A percentile compares a stretch with the other conserved stretches of the same genome.
phyloP scores from a whole-genome alignment of 2,888 invertebrate species.

The Aphodius sticticus region DNA sequence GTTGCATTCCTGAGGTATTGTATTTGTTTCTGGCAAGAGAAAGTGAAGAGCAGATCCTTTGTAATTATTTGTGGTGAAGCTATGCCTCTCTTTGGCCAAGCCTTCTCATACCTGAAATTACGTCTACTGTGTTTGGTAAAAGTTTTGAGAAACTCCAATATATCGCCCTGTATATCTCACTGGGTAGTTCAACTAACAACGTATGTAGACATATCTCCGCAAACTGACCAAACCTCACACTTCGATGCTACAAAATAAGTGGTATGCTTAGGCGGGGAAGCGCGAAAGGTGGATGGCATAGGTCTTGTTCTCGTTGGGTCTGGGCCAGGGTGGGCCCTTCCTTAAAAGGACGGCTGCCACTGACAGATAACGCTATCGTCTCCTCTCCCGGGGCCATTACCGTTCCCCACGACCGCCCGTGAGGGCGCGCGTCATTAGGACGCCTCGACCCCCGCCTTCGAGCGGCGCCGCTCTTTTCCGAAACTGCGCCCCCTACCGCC shows the following conservation, averaged over 20 bases:
- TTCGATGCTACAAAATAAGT: background rate
- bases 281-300: background rate
- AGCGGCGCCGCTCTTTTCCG: constrained; percentile 35
- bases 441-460: constrained; percentile 34
- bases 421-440: constrained; percentile 50
- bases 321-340: constrained; percentile 14
- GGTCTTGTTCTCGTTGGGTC: constrained; percentile 4
- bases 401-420: constrained; percentile 52
- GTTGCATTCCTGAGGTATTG: too few relatives aligned
- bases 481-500: constrained; percentile 27
- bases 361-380: constrained; percentile 59
- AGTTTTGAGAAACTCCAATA: too few relatives aligned
- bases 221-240: background rate
- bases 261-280: background rate
- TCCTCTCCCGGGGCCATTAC: constrained; percentile 56
- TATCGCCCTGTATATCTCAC: too few relatives aligned
- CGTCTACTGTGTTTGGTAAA: too few relatives aligned
- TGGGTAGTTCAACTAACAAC: too few relatives aligned
- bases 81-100: too few relatives aligned
- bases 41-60: too few relatives aligned
- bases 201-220: background rate
- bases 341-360: constrained; percentile 51
- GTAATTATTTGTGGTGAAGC: too few relatives aligned
- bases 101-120: too few relatives aligned
- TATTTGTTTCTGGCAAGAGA: too few relatives aligned